Conservation (phyloP, 2,113 vertebrate species). For the Grammomys dolichurus region DNA sequence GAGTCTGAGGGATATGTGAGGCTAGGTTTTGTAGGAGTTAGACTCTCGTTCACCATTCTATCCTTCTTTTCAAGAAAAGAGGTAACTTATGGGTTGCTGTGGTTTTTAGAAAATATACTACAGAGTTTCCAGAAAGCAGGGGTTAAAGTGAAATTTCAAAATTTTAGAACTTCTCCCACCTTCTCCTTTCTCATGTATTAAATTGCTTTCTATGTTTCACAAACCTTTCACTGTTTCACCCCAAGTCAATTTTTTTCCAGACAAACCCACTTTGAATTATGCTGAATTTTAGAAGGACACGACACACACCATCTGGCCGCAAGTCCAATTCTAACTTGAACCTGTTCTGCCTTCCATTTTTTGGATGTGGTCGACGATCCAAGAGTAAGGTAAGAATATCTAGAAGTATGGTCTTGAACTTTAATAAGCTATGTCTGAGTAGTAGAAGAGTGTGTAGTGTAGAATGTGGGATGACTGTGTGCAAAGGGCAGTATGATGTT, state of each 20-base stretch:
- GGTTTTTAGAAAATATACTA: neutral
- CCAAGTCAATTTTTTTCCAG: neutral
- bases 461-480: neutral
- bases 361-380: neutral
- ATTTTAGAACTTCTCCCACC: neutral
- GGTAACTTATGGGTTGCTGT: neutral
- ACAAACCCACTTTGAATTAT: neutral
- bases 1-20: neutral
- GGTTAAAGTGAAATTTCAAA: constrained; percentile 30
- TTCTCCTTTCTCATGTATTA: neutral
- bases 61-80: constrained; percentile 24
- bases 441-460: neutral
- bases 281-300: constrained; percentile 43
- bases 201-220: constrained; percentile 27
- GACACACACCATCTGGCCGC: neutral
- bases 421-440: constrained; percentile 13
- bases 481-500: neutral
- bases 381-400: constrained; percentile 25
- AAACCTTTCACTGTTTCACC: neutral
- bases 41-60: neutral
- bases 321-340: neutral
- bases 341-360: constrained; percentile 39
- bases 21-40: neutral
- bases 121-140: neutral
- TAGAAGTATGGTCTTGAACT: constrained; percentile 7